These are phyloP conservation scores for Pseudomyrmex flavicornis DNA, from an alignment of 1,140 invertebrate genomes.

Conservation along the genomic window DNA sequence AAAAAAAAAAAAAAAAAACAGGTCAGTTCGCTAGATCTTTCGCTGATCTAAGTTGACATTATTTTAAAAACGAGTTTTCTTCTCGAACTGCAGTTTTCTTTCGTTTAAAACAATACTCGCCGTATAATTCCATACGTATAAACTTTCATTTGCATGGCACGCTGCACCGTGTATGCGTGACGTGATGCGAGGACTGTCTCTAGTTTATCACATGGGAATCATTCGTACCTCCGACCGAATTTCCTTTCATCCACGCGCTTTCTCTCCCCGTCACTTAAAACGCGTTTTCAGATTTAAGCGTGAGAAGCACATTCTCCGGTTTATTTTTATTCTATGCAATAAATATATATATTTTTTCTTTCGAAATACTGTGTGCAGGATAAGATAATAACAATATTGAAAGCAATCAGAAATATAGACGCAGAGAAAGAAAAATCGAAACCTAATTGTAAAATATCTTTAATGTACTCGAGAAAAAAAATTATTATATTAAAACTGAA, in stretches of 20 bases:
- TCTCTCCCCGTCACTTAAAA: constrained; percentile 30
- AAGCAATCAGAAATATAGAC: not conserved
- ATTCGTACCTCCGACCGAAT: constrained; percentile 37
- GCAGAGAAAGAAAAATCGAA: not conserved
- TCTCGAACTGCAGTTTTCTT: not conserved
- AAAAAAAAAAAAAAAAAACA: too few species aligned
- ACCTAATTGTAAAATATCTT: not conserved
- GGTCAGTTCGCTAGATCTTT: too few species aligned
- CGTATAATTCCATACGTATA: constrained; percentile 37
- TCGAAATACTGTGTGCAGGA: not conserved
- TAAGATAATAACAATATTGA: not conserved
- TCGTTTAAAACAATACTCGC: constrained; percentile 20
- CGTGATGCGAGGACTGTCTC: not conserved
- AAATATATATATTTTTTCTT: not conserved
- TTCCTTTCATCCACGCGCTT: constrained; percentile 54
- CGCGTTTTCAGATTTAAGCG: not conserved
- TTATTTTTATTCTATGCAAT: not conserved
- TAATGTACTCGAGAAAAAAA: too few species aligned
- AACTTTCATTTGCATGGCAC: constrained; percentile 52
- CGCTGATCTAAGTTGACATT: too few species aligned
- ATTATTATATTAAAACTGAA: too few species aligned
- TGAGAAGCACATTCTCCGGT: not conserved
- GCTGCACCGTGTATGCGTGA: constrained; percentile 36
- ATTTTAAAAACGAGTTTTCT: too few species aligned
- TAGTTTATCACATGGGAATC: constrained; percentile 56